These are phyloP conservation scores for Clitarchus hookeri DNA, from an alignment of 2,888 invertebrate genomes.

Conservation along the genomic window DNA sequence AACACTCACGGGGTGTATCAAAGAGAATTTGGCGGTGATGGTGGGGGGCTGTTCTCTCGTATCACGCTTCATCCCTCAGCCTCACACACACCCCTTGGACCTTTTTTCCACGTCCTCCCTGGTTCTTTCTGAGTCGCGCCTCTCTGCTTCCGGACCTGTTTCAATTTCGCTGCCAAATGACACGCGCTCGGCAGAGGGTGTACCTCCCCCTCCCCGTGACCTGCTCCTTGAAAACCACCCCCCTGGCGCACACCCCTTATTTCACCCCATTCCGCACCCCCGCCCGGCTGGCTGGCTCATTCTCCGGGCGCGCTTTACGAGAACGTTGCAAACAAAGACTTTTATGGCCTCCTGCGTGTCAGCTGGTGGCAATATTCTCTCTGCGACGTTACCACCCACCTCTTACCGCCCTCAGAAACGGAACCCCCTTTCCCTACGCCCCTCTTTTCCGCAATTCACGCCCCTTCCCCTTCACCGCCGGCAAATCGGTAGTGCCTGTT, in stretches of 20 bases:
- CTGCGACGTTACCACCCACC: background rate
- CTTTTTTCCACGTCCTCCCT: background rate
- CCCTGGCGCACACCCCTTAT: background rate
- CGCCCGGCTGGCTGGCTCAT: background rate
- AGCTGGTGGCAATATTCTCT: background rate
- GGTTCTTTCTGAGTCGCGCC: background rate
- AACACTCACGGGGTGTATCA: background rate
- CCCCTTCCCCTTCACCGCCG: background rate
- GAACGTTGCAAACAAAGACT: conserved; percentile 14
- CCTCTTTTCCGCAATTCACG: background rate
- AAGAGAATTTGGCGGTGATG: background rate
- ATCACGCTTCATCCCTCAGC: background rate
- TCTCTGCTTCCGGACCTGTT: background rate
- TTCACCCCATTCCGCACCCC: background rate
- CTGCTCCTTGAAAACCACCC: background rate
- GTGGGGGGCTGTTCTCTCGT: background rate
- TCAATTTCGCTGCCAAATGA: conserved; percentile 14
- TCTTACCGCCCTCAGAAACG: background rate
- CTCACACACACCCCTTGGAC: background rate
- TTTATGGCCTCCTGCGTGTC: conserved; percentile 8
- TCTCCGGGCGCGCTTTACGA: background rate
- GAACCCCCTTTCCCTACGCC: background rate
- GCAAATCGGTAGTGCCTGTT: background rate
- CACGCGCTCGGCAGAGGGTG: background rate
- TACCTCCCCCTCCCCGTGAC: background rate